phyloP scores from a whole-genome alignment of 2,113 vertebrate genomes.

The Tauraco erythrolophus region DNA sequence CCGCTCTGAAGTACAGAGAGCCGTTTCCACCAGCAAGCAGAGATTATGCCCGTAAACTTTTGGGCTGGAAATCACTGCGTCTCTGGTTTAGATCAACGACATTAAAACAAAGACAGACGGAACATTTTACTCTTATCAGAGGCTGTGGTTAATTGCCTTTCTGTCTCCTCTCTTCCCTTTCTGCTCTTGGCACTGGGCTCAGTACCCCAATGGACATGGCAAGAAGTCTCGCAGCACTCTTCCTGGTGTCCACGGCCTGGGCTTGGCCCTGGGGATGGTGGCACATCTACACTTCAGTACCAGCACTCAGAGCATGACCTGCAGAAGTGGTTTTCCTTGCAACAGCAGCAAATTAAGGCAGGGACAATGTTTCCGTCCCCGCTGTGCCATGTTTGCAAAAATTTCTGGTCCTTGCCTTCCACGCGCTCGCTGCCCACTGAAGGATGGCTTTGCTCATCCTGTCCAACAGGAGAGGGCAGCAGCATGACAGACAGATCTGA shows the following conservation, averaged over 20 bases:
- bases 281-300: background rate
- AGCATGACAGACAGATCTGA: background rate
- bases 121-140: constrained; percentile 15
- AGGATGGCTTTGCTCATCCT: background rate
- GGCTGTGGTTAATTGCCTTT: constrained; percentile 16
- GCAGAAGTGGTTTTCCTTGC: background rate
- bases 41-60: background rate
- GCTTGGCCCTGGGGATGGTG: background rate
- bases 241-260: background rate
- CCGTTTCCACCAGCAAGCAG: background rate
- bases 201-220: accelerated
- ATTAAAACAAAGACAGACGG: constrained; percentile 21
- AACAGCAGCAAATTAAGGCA: background rate
- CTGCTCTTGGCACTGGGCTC: background rate
- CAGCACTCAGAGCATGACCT: accelerated
- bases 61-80: background rate
- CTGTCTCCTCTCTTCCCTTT: background rate
- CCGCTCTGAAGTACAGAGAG: background rate
- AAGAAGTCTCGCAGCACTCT: background rate
- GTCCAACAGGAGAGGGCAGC: background rate
- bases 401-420: background rate
- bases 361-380: background rate
- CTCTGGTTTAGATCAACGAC: constrained; percentile 46
- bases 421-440: accelerated
- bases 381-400: background rate